phyloP scores from a whole-genome alignment of 2,797 vertebrate genomes.

The Pseudocheirus occidentalis region DNA sequence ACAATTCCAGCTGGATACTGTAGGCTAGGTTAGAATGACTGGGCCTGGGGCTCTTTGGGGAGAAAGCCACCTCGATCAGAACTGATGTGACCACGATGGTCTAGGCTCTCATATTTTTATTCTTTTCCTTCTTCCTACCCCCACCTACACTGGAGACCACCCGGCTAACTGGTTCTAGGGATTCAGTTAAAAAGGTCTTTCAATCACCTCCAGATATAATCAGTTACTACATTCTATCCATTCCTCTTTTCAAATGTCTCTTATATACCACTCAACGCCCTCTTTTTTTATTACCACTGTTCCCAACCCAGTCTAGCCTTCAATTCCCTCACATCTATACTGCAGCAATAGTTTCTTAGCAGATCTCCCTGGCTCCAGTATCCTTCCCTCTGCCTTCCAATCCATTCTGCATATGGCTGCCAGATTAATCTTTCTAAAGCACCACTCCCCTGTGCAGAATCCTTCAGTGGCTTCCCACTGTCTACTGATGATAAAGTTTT shows the following conservation, averaged over 20 bases:
- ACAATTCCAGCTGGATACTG: not conserved
- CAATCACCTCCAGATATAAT: not conserved
- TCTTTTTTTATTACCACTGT: not conserved
- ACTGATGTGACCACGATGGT: not conserved
- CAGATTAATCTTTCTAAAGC: conserved; percentile 32
- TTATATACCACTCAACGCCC: not conserved
- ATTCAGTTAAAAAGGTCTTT: not conserved
- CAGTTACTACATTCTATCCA: not conserved
- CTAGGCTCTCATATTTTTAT: not conserved
- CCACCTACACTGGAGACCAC: conserved; percentile 21
- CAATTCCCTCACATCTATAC: not conserved
- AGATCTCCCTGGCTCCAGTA: conserved; percentile 24
- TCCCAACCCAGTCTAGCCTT: not conserved
- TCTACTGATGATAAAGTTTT: not conserved
- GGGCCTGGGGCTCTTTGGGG: not conserved
- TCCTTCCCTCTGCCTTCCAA: not conserved
- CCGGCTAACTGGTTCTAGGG: not conserved
- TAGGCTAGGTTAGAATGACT: not conserved
- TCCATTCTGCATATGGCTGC: not conserved
- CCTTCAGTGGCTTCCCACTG: not conserved
- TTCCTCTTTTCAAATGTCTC: not conserved
- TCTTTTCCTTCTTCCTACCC: not conserved
- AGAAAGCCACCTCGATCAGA: not conserved
- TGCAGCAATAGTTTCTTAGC: not conserved
- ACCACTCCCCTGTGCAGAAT: conserved; percentile 13